Conservation (phyloP, 2,113 vertebrate genomes). For the Falcunculus frontatus region DNA sequence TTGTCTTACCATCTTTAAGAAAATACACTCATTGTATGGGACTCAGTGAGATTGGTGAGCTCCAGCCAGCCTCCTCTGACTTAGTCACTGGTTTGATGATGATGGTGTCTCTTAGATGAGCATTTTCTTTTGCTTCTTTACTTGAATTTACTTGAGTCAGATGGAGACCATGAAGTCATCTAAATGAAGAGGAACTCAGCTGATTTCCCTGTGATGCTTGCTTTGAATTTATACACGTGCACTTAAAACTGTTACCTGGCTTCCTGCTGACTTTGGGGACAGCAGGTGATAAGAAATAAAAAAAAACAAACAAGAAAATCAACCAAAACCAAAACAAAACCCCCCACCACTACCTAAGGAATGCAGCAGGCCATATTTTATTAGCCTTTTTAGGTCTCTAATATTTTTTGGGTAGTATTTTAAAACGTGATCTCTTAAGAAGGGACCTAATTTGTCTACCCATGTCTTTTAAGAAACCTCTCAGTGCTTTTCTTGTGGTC, state of each 20-base stretch:
- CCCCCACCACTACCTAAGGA: not conserved
- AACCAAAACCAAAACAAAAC: fast-evolving
- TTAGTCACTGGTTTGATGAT: not conserved
- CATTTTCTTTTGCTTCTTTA: not conserved
- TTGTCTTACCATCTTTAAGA: not conserved
- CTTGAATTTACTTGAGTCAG: not conserved
- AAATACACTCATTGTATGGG: not conserved
- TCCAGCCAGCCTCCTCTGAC: not conserved
- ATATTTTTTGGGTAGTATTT: not conserved
- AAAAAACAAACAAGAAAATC: not conserved
- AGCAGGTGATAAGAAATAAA: not conserved
- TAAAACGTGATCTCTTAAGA: not conserved
- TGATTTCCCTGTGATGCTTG: not conserved
- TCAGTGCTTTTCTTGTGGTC: not conserved
- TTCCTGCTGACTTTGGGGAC: not conserved
- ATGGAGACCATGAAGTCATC: not conserved
- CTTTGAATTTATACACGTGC: not conserved
- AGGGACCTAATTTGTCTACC: not conserved
- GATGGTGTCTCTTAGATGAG: not conserved
- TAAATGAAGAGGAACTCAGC: not conserved
- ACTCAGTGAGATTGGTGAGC: not conserved
- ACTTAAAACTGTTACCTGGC: not conserved
- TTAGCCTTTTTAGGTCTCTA: not conserved
- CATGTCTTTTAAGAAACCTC: not conserved
- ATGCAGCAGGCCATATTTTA: not conserved